phyloP scores from a whole-genome alignment of 2,797 vertebrate genomes.

The Botia almorhae region DNA sequence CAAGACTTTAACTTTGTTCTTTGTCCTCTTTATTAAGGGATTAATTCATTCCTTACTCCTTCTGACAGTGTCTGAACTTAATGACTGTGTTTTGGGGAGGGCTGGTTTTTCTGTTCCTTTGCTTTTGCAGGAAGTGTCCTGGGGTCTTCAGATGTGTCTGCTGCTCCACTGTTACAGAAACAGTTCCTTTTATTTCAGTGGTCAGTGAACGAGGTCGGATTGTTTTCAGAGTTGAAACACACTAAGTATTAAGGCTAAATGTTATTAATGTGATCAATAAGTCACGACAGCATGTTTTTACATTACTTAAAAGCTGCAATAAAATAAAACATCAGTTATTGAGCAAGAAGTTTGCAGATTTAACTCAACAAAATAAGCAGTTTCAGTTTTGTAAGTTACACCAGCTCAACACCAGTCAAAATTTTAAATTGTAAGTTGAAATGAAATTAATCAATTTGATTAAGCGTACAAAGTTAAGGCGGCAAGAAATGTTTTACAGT shows the following conservation, averaged over 20 bases:
- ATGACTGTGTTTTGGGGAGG: slow-evolving; percentile 40
- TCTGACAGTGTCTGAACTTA: slow-evolving; percentile 37
- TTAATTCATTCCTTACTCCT: slow-evolving; percentile 51
- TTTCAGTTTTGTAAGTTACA: no score
- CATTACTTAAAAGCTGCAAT: no score
- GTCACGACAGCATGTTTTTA: no score
- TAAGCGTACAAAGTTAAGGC: no score
- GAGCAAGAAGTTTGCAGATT: background rate
- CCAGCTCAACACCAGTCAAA: no score
- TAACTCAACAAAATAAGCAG: background rate
- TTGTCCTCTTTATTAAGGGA: slow-evolving; percentile 60
- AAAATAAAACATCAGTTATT: no score
- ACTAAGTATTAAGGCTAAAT: background rate
- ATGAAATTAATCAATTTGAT: no score
- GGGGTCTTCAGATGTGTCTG: slow-evolving; percentile 17
- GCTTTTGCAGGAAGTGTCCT: slow-evolving; percentile 23
- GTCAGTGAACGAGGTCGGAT: slow-evolving; percentile 20
- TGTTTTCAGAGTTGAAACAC: slow-evolving; percentile 14
- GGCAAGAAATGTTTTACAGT: no score
- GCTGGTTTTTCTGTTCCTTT: slow-evolving; percentile 28
- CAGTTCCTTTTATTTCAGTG: slow-evolving; percentile 5
- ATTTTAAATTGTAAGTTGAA: no score
- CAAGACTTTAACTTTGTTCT: slow-evolving; percentile 66
- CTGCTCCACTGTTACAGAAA: slow-evolving; percentile 20
- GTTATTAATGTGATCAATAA: no score